Conservation (phyloP, 2,113 vertebrate species). For the Xenopus laevis region DNA sequence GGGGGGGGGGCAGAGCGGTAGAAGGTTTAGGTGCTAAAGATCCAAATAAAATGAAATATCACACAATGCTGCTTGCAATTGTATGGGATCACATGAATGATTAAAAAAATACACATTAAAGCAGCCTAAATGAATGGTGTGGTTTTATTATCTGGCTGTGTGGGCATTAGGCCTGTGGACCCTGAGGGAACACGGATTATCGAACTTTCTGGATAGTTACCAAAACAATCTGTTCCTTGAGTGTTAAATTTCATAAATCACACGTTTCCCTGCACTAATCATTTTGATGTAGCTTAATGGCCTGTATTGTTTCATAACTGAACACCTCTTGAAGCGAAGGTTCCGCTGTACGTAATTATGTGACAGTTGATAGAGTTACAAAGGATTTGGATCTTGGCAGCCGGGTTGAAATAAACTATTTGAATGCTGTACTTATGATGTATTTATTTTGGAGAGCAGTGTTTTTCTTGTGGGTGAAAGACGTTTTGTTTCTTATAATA, state of each 20-base stretch:
- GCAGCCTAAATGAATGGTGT: not conserved
- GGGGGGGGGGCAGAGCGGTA: too few species aligned
- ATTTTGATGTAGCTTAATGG: constrained; percentile 14
- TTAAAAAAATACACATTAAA: not conserved
- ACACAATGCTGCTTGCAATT: too few species aligned
- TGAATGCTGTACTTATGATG: constrained; percentile 16
- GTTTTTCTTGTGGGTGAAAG: constrained; percentile 8
- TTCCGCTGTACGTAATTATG: constrained; percentile 1
- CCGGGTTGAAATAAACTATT: constrained; percentile 21
- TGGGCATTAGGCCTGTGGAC: constrained; percentile 12
- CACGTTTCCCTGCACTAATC: constrained; percentile 22
- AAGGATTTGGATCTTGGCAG: constrained; percentile 11
- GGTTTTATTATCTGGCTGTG: constrained; percentile 26
- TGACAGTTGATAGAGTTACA: constrained; percentile 29
- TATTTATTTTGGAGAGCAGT: constrained; percentile 28
- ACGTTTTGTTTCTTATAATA: constrained; percentile 2
- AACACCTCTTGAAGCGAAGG: constrained; percentile 8
- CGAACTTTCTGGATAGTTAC: constrained; percentile 20
- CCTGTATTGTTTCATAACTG: constrained; percentile 8
- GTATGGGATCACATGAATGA: too few species aligned
- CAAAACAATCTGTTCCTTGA: constrained; percentile 22
- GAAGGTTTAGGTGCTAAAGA: too few species aligned
- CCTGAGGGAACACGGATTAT: constrained; percentile 26
- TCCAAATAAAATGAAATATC: too few species aligned
- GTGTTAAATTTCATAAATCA: constrained; percentile 34